Evolutionary conservation across 2,113 vertebrate genomes (phyloP).

Genomic region (Cavia aperea): DNA sequence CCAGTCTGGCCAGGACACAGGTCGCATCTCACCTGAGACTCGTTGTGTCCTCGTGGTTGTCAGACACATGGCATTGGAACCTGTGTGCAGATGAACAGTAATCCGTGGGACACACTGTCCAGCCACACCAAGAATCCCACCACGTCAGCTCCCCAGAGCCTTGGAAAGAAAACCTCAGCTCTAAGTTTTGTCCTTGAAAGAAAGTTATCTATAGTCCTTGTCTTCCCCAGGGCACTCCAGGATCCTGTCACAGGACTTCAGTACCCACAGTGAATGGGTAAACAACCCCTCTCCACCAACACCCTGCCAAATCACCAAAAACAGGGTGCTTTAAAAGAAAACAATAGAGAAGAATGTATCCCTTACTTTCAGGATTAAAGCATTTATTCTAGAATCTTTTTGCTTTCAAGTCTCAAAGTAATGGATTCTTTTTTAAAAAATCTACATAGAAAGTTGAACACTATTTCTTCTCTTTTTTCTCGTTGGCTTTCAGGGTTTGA

Average conservation of each 20-base stretch:
- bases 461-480: conserved; percentile 28
- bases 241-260: neutral
- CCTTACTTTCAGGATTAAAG: neutral
- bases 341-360: neutral
- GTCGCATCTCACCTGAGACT: conserved; percentile 75
- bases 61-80: conserved; percentile 75
- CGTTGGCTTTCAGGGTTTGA: conserved; percentile 70
- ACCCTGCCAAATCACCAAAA: neutral
- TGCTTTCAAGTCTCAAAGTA: neutral
- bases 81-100: conserved; percentile 66
- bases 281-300: neutral
- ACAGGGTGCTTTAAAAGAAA: neutral
- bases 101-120: conserved; percentile 54
- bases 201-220: neutral
- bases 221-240: neutral
- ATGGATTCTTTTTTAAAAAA: neutral
- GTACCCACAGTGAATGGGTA: neutral
- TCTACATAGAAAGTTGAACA: conserved; percentile 19
- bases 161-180: neutral
- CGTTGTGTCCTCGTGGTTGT: conserved; percentile 76
- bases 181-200: conserved; percentile 31
- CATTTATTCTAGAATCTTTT: neutral
- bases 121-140: neutral
- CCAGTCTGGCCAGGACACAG: conserved; percentile 71
- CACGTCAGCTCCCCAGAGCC: neutral